A percentile compares a stretch with the other conserved stretches of the same genome.
Conservation (phyloP, 1,140 invertebrate genomes). For the Aplysia californica region DNA sequence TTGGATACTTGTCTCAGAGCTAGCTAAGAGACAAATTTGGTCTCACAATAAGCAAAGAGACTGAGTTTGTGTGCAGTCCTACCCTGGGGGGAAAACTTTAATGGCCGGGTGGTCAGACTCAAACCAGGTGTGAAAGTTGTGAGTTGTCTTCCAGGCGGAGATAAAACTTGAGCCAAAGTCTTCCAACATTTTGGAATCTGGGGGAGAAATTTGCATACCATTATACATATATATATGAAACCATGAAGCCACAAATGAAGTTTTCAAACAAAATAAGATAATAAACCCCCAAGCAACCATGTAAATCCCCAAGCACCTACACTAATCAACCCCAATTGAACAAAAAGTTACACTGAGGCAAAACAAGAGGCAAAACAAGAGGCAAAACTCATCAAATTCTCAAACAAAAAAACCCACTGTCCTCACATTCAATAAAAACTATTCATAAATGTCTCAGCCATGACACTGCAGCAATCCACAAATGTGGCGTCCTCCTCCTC, state of each 20-base stretch:
- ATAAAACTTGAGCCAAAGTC: slow-evolving; percentile 91
- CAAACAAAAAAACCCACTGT: background rate
- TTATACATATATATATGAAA: background rate
- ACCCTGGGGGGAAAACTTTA: slow-evolving; percentile 57
- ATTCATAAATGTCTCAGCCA: too few species aligned
- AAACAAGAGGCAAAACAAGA: too few species aligned
- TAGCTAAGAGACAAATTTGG: too few species aligned
- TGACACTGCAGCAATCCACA: too few species aligned
- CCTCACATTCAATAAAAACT: too few species aligned
- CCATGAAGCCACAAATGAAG: background rate
- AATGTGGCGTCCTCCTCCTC: too few species aligned
- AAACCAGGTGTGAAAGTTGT: slow-evolving; percentile 89
- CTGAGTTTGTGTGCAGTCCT: slow-evolving; percentile 26
- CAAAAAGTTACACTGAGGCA: too few species aligned
- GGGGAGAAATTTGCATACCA: slow-evolving; percentile 1
- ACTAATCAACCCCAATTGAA: too few species aligned
- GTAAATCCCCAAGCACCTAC: too few species aligned
- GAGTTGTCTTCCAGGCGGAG: slow-evolving; percentile 84
- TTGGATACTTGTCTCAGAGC: too few species aligned
- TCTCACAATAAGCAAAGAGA: too few species aligned
- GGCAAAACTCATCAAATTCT: too few species aligned
- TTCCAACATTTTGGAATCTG: slow-evolving; percentile 73
- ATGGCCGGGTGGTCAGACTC: slow-evolving; percentile 69
- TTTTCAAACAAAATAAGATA: background rate
- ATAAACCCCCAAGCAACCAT: background rate